Conservation (phyloP, 2,113 vertebrate species). For the Pardalotus punctatus region DNA sequence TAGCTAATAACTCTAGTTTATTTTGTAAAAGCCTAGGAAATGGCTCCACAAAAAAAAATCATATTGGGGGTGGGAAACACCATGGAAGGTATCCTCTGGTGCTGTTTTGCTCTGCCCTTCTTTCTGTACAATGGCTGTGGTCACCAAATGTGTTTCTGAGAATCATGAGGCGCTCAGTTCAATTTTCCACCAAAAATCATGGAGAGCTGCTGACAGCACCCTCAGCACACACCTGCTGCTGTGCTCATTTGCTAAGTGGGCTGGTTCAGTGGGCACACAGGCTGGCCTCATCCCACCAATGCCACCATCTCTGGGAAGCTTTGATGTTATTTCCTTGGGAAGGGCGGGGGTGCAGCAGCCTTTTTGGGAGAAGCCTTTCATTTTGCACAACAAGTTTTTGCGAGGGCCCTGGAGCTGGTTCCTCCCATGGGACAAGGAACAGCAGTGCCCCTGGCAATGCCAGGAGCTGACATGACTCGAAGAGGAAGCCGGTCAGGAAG, state of each 20-base stretch:
- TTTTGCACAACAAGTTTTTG: neutral
- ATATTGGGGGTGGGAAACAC: neutral
- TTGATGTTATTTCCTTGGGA: neutral
- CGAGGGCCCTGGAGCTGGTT: neutral
- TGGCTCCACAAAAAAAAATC: neutral
- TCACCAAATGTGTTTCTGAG: neutral
- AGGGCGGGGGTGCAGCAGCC: neutral
- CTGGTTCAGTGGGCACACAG: neutral
- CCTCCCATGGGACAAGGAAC: neutral
- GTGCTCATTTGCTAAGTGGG: accelerated
- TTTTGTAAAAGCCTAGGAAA: neutral
- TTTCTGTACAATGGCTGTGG: neutral
- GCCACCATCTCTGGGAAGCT: neutral
- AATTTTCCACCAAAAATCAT: neutral
- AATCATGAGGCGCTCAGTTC: neutral
- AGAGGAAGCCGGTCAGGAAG: neutral
- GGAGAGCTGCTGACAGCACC: accelerated
- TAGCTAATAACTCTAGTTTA: neutral
- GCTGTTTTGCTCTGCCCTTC: neutral
- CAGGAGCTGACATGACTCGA: neutral
- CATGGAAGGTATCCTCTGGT: neutral
- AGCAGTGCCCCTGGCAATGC: neutral
- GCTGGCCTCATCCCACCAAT: neutral
- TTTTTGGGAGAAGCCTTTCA: neutral
- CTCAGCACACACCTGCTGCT: neutral